phyloP scores from a whole-genome alignment of 2,113 vertebrate species.

The Antigone vipio region DNA sequence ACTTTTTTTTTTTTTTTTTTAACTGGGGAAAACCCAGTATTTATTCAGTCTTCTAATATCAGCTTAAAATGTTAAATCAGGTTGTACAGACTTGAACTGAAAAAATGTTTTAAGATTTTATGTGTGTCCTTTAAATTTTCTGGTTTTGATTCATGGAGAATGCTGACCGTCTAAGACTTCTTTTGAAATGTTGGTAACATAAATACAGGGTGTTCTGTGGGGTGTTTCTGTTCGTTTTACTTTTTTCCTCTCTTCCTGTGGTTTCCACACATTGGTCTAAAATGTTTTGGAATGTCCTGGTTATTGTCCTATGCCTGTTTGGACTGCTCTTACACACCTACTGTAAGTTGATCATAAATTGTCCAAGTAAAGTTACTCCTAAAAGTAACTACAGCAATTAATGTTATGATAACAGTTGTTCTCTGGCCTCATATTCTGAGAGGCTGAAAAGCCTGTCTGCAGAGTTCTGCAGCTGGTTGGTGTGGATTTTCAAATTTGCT shows the following conservation, averaged over 20 bases:
- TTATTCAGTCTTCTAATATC: neutral
- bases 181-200: neutral
- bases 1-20: neutral
- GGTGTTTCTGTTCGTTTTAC: neutral
- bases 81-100: neutral
- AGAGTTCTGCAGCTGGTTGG: neutral
- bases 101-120: neutral
- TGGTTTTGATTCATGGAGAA: neutral
- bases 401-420: neutral
- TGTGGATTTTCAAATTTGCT: neutral
- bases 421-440: neutral
- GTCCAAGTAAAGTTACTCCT: neutral
- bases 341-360: neutral
- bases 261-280: neutral
- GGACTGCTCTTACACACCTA: neutral
- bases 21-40: fast-evolving
- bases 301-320: neutral
- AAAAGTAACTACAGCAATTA: neutral
- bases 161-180: neutral
- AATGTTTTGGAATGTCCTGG: neutral
- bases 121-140: neutral
- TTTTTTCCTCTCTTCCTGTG: neutral
- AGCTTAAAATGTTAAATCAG: neutral
- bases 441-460: neutral
- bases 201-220: neutral